These are phyloP conservation scores for Acanthornis magna DNA, from an alignment of 2,797 vertebrate genomes.

Conservation along the genomic window DNA sequence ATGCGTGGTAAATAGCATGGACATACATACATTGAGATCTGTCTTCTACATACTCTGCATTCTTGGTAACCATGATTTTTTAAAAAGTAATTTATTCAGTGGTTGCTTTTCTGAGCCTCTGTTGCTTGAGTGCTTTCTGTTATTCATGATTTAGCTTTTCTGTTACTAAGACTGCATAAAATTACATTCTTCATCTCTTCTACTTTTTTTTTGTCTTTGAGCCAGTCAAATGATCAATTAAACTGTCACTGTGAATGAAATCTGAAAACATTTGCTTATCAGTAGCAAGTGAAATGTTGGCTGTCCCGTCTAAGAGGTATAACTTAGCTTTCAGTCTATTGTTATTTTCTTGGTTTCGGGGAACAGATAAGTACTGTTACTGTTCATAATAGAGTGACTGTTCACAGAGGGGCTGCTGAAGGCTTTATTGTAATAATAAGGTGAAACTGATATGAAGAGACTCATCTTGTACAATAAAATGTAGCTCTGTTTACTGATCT, in stretches of 20 bases:
- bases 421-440: constrained; percentile 26
- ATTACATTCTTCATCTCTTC: not conserved
- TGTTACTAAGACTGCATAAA: not conserved
- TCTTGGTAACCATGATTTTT: not conserved
- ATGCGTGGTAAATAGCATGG: not conserved
- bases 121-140: not conserved
- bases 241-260: constrained; percentile 2
- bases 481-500: constrained; percentile 12
- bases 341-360: constrained; percentile 36
- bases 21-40: not conserved
- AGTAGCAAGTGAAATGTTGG: not conserved
- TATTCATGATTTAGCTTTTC: not conserved
- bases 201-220: not conserved
- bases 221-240: constrained; percentile 3
- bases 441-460: constrained; percentile 47
- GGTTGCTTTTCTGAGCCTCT: not conserved
- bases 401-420: constrained; percentile 39
- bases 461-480: constrained; percentile 44
- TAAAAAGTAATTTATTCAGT: not conserved
- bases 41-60: not conserved
- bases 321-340: constrained; percentile 17
- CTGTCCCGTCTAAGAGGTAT: not conserved
- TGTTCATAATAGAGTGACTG: constrained; percentile 54
- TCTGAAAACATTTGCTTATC: constrained; percentile 25
- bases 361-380: constrained; percentile 60